Base-by-base conservation (phyloP, 1,140 invertebrate species). In the Neomicropteryx cornuta region DNA sequence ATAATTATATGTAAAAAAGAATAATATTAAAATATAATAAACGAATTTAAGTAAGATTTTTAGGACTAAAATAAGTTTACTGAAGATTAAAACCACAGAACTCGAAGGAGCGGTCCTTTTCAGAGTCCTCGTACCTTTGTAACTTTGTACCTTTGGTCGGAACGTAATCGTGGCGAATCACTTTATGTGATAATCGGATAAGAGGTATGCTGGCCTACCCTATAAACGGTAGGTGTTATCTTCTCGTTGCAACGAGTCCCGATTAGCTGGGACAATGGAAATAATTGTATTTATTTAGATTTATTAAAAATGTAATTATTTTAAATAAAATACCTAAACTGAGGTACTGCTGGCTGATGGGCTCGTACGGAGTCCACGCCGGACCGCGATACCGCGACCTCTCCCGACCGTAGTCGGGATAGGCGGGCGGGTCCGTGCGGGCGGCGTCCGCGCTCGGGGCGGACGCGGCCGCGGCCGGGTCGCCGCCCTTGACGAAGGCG, bases 401-500 rank as follows among this genome's bases (percentile, higher is more conserved):
- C 46, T 76, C 70, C 45, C 72, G 66, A 1, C 72, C 72, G 39
- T 75, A 75, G 55, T 75, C 70, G 19, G 49, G 61, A 64, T 46
- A 60, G 63, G 51, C 59, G 59, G 53, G 40, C 3, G 46, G 46
- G 6, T 42, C 33, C 1, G 43, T 27, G 24, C 45, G 42, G 11
- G 38, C 41, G 5, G 38, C 28, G 22, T 33, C 32, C 1, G 71
- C 70, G 47, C 81, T 81, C 1, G 79, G 81, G n/a, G 51, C 52
- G 0, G 40, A 16, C 16, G 46, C 39, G 1, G 55, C 51, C 0
- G 71, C 65, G 44, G 81, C 81, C 0, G 82, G 83, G 52, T 84
- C 79, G 2, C 79, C 81, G 16, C 74, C 80, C 58, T 83, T 83
- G 5, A 77, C 80, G 48, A 83, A 83, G 49, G 81, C 81, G 3